These are phyloP conservation scores for Mormyrops boulengeri DNA, from an alignment of 2,797 vertebrate species.

Conservation along the genomic window DNA sequence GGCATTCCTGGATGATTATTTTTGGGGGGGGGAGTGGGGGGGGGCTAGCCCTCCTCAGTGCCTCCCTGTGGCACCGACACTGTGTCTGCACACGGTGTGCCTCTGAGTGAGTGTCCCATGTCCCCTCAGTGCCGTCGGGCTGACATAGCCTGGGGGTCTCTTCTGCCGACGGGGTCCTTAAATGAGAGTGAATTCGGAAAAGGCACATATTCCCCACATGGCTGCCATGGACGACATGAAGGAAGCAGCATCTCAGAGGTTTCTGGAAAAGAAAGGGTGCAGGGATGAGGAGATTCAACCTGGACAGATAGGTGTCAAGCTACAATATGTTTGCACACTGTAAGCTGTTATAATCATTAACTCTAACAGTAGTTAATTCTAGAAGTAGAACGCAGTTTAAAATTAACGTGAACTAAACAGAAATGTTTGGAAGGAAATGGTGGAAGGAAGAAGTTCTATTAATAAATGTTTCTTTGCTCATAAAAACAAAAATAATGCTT, in stretches of 20 bases:
- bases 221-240: background rate
- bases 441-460: background rate
- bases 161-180: background rate
- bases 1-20: background rate
- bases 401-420: background rate
- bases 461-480: background rate
- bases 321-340: background rate
- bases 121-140: constrained; percentile 27
- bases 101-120: background rate
- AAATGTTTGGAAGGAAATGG: background rate
- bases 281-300: background rate
- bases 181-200: constrained; percentile 1
- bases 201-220: background rate
- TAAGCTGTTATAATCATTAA: background rate
- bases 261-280: background rate
- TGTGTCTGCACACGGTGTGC: constrained; percentile 11
- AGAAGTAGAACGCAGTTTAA: background rate
- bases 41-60: background rate
- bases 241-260: background rate
- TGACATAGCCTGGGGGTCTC: constrained; percentile 10
- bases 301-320: background rate
- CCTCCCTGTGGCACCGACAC: background rate
- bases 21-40: background rate
- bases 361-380: background rate
- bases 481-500: background rate